phyloP scores from a whole-genome alignment of 2,797 vertebrate species.

The Bryconaethiops microstoma region DNA sequence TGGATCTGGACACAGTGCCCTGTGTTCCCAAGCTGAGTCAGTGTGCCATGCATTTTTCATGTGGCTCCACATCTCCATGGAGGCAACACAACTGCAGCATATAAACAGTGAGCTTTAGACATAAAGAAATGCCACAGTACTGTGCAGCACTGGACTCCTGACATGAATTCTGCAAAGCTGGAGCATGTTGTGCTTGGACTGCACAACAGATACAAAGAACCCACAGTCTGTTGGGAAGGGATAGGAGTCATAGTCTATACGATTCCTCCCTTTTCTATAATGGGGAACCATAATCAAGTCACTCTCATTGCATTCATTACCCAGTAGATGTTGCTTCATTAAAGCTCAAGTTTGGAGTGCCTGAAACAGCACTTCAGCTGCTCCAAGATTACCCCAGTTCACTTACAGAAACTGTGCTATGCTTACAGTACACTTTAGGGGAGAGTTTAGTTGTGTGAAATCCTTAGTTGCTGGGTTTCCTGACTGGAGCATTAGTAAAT shows the following conservation, averaged over 20 bases:
- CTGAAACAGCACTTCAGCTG: not conserved
- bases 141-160: conserved; percentile 12
- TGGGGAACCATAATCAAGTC: not conserved
- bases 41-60: conserved; percentile 8
- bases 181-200: conserved; percentile 12
- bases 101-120: not conserved
- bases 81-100: conserved; percentile 3
- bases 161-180: conserved; percentile 1
- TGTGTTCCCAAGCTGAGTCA: not conserved
- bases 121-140: conserved; percentile 1
- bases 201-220: not conserved
- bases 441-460: no score
- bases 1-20: conserved; percentile 21
- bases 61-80: not conserved
- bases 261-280: not conserved
- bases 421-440: not conserved
- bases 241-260: no score
- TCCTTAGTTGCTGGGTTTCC: not conserved
- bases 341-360: not conserved
- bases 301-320: not conserved
- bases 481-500: not conserved
- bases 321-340: not conserved
- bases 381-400: not conserved
- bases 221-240: no score
- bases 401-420: not conserved